These are phyloP conservation scores for Dicaeum eximium DNA, from an alignment of 2,113 vertebrate species.

Conservation along the genomic window DNA sequence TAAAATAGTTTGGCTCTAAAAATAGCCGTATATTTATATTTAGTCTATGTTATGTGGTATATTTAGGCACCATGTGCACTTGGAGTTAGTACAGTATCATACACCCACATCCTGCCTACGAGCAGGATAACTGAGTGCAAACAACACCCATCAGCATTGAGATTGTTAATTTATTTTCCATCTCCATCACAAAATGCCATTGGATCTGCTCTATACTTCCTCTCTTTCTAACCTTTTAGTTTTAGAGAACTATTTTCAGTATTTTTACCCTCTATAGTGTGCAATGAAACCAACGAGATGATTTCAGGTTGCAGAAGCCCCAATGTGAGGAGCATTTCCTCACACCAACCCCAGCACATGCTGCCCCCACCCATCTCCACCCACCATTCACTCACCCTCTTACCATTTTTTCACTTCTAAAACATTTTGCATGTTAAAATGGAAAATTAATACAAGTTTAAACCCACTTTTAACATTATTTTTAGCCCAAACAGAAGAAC, in stretches of 20 bases:
- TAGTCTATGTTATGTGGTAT: neutral
- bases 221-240: accelerated
- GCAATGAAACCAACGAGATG: neutral
- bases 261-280: accelerated
- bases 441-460: neutral
- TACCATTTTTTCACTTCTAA: neutral
- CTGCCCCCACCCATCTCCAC: neutral
- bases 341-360: neutral
- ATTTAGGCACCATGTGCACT: neutral
- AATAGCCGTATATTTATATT: neutral
- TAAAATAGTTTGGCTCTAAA: neutral
- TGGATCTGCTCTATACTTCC: neutral
- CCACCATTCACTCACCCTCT: neutral
- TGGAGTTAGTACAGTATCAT: neutral
- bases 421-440: neutral
- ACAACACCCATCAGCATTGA: accelerated
- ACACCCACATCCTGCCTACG: neutral
- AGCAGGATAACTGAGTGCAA: neutral
- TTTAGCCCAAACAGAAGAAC: neutral
- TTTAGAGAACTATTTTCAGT: neutral
- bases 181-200: neutral
- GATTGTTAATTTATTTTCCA: neutral
- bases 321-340: neutral
- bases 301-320: neutral
- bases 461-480: neutral